These are phyloP conservation scores for Potamilus streckersoni DNA, from an alignment of 1,140 invertebrate genomes.

Conservation along the genomic window DNA sequence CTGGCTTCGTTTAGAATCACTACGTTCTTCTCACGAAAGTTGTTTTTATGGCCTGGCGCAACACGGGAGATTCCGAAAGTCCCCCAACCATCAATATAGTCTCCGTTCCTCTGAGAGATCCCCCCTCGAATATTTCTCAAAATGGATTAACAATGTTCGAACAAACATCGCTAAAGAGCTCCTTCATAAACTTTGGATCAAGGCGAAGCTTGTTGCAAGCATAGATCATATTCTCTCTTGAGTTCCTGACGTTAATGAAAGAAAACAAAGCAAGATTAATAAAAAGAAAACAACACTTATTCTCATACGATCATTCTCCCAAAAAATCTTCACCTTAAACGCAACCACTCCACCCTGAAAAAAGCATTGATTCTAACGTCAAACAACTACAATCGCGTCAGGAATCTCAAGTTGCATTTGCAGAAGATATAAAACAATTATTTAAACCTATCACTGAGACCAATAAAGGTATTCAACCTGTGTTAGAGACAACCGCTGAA, in stretches of 20 bases:
- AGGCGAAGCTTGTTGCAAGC: conserved; percentile 15
- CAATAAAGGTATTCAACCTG: no score
- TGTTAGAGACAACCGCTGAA: no score
- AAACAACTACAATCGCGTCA: no score
- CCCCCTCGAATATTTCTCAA: conserved; percentile 7
- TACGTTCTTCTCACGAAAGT: conserved; percentile 13
- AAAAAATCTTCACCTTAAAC: no score
- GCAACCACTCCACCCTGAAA: no score
- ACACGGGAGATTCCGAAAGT: conserved; percentile 23
- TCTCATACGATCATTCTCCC: no score
- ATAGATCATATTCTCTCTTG: neutral
- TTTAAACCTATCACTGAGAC: no score
- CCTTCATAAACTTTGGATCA: conserved; percentile 6
- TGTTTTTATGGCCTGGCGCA: conserved; percentile 17
- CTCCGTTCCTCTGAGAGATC: neutral
- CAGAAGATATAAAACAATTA: no score
- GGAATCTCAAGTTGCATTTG: no score
- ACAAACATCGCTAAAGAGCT: conserved; percentile 11
- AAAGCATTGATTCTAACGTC: no score
- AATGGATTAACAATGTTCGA: conserved; percentile 14
- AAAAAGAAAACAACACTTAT: no score
- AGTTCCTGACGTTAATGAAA: neutral
- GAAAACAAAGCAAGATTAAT: no score
- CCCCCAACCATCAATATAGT: conserved; percentile 29
- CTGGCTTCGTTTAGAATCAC: conserved; percentile 23